Evolutionary conservation across 1,140 invertebrate genomes (phyloP).

Genomic region (Piezodorus guildinii): DNA sequence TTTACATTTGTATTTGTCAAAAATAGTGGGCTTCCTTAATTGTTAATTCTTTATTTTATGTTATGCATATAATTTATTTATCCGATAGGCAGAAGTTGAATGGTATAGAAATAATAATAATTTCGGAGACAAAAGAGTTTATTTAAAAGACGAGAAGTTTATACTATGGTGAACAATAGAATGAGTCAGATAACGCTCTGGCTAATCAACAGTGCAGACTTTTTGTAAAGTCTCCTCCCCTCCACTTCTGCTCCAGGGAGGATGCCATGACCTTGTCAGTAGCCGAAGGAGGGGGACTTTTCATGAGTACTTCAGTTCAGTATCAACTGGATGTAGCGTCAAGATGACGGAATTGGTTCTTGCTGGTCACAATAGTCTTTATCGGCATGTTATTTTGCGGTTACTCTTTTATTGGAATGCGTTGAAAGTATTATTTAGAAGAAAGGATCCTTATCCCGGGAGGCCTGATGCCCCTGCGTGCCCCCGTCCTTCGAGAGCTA

Average conservation of each 20-base stretch:
- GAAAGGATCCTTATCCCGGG: background rate
- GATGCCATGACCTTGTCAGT: background rate
- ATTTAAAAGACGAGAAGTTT: background rate
- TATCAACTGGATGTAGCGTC: background rate
- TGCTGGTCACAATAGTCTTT: background rate
- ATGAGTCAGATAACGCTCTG: background rate
- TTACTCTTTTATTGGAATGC: background rate
- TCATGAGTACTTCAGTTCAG: constrained; percentile 1
- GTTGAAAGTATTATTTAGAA: background rate
- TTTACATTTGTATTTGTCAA: too few species aligned
- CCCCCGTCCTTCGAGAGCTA: too few species aligned
- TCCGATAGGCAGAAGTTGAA: background rate
- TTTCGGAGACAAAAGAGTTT: background rate
- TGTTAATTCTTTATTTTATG: too few species aligned
- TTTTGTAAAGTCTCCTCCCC: background rate
- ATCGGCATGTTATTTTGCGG: background rate
- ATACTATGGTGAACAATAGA: background rate
- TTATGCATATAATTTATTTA: too few species aligned
- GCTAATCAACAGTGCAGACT: background rate
- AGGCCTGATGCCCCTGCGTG: background rate
- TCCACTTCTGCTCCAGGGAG: background rate
- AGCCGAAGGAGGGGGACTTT: background rate
- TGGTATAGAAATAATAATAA: background rate
- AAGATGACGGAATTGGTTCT: constrained; percentile 7
- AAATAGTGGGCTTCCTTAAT: too few species aligned